These are phyloP conservation scores for Melanotaenia parkinsoni DNA, from an alignment of 2,797 vertebrate genomes.

Conservation along the genomic window DNA sequence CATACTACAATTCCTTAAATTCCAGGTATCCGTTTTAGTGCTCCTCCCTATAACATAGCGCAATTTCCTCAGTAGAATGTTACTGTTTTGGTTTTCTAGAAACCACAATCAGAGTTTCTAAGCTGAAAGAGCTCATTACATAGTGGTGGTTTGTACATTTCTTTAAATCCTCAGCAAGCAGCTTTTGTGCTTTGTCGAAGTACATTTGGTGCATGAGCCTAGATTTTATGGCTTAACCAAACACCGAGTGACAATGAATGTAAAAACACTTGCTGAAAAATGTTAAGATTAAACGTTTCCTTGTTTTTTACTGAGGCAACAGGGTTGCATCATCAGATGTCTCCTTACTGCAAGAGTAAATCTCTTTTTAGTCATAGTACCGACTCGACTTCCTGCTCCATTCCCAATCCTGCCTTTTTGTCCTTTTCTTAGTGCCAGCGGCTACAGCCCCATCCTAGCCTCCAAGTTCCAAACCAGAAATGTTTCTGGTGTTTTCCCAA, in stretches of 20 bases:
- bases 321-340: neutral
- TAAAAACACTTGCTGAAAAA: neutral
- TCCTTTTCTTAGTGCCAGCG: neutral
- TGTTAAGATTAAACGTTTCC: neutral
- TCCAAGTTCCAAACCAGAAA: constrained; percentile 35
- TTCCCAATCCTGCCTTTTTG: neutral
- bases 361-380: constrained; percentile 6
- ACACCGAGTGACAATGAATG: neutral
- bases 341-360: constrained; percentile 4
- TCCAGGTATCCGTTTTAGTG: neutral
- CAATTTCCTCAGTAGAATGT: neutral
- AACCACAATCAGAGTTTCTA: neutral
- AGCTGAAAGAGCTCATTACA: neutral
- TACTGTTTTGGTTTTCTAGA: neutral
- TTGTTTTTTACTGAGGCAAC: neutral
- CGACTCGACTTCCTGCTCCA: neutral
- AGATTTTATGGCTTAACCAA: neutral
- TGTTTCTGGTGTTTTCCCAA: constrained; percentile 20
- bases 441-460: constrained; percentile 4
- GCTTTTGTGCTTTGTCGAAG: neutral
- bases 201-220: neutral
- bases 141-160: neutral
- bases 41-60: neutral
- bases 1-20: constrained; percentile 15
- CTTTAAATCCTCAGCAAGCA: neutral